Evolutionary conservation across 2,888 invertebrate species (phyloP), one percentile per base, ranked within the genome.

Genomic region (Platycheirus albimanus): DNA sequence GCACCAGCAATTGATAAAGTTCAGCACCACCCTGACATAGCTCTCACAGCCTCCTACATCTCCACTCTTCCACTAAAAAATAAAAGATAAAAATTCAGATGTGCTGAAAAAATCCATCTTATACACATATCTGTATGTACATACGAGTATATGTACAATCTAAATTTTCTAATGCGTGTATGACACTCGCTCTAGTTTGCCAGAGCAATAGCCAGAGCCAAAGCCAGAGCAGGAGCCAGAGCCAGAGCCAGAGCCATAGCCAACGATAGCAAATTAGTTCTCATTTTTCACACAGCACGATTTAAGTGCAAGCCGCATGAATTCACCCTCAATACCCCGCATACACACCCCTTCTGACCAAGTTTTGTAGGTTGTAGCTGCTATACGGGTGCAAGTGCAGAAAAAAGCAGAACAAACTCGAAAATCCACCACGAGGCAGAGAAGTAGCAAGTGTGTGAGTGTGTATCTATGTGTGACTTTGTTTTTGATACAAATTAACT

Each of bases 191-290:
- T 54, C 45, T 33, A 10, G 36, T 54, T 54, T 63, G 17, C 19
- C 13, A 24, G 13, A 17, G 61, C n/a, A n/a, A n/a, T n/a, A n/a
- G n/a, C n/a, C n/a, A n/a, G n/a, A n/a, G n/a, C n/a, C n/a, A n/a
- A n/a, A n/a, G n/a, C n/a, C n/a, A n/a, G n/a, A n/a, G n/a, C n/a
- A n/a, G n/a, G n/a, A n/a, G n/a, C n/a, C n/a, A n/a, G n/a, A n/a
- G n/a, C n/a, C n/a, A n/a, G n/a, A n/a, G n/a, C n/a, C n/a, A n/a
- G n/a, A n/a, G n/a, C n/a, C n/a, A 13, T 4, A 15, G 41, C 58
- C 69, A 69, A 74, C 63, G 79, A 64, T 63, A 79, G 69, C 63
- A 69, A 79, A 74, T 74, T 79, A 74, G 79, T 74, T 69, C 74
- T 69, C 54, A 70, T 76, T 76, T 76, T 70, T 76, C 76, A 63